Conservation (phyloP, 2,888 invertebrate genomes). For the Perizoma affinitatum region DNA sequence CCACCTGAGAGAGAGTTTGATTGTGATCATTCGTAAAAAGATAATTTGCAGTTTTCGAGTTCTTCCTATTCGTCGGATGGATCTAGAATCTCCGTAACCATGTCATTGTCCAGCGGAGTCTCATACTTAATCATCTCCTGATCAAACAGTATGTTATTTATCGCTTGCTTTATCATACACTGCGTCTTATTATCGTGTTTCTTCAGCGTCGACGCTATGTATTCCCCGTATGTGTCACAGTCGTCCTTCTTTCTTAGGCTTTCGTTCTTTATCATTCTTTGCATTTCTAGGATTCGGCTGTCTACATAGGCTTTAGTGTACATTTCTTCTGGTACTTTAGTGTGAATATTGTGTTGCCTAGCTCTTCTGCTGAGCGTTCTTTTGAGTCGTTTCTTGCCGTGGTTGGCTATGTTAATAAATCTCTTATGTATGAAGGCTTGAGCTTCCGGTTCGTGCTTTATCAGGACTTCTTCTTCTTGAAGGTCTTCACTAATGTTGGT, state of each 20-base stretch:
- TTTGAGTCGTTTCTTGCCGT: constrained; percentile 13
- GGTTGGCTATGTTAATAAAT: constrained; percentile 11
- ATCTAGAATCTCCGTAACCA: constrained; percentile 5
- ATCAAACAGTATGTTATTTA: constrained; percentile 75
- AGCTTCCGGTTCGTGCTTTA: constrained; percentile 55
- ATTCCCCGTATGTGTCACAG: constrained; percentile 76
- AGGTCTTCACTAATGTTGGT: constrained; percentile 40
- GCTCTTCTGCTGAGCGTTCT: constrained; percentile 25
- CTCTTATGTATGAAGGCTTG: constrained; percentile 4
- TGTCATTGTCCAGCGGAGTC: constrained; percentile 7
- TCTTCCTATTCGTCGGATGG: background rate
- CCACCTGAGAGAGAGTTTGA: no score
- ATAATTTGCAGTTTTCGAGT: background rate
- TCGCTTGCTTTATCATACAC: constrained; percentile 77
- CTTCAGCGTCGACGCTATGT: constrained; percentile 71
- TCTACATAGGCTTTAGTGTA: constrained; percentile 38
- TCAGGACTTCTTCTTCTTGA: constrained; percentile 41
- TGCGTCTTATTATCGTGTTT: constrained; percentile 75
- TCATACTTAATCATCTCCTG: constrained; percentile 77
- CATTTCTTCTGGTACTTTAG: background rate
- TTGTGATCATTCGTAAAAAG: no score
- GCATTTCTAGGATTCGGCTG: constrained; percentile 52
- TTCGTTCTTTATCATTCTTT: constrained; percentile 53
- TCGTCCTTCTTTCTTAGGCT: constrained; percentile 67
- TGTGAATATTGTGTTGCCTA: constrained; percentile 15